Base-by-base conservation (phyloP, 2,888 invertebrate species). In the Hoplodrina ambigua region DNA sequence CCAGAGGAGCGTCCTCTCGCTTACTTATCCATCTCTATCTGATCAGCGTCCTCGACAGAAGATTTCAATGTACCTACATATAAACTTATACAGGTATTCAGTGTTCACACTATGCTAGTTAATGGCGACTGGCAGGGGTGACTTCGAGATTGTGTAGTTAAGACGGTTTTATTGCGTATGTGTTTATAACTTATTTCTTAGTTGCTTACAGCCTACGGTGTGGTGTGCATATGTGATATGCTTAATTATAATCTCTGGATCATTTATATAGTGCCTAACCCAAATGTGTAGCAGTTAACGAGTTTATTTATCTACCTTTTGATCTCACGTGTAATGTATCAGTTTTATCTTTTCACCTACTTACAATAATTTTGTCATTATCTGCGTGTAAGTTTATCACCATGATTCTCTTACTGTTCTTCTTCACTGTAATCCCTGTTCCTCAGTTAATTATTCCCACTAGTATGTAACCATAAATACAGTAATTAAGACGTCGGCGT, bases 1-100 rank as follows among this genome's bases (percentile, higher is more conserved):
- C 88, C 91, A 56, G 69, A 92, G 89, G 94, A 92, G 82, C 86
- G 88, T 88, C 92, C 93, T 92, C 91, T 92, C 93, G 90, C 91
- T 93, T 92, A 92, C 93, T 93, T 93, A 93, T 92, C 92, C 91
- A 89, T 89, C 88, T 90, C 88, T 90, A 90, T 91, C 90, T 90
- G 90, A 90, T 91, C 88, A 89, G 85, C 88, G 85, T 88, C 86
- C 85, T 85, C 87, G 87, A 86, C 86, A 85, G 83, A 83, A 88
- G 88, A 85, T 86, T 86, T 87, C 86, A 83, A 87, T 83, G 86
- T 80, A 78, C 80, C 71, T 70, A 70, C 55, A 17, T 72, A 69
- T 50, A 52, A 46, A 75, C 50, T 46, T 63, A 49, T 74, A 53
- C 75, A 76, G 80, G 80, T 80, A 75, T 65, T 57, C 63, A 70